Evolutionary conservation across 1,140 invertebrate species (phyloP).

Genomic region (Drosophila insularis): DNA sequence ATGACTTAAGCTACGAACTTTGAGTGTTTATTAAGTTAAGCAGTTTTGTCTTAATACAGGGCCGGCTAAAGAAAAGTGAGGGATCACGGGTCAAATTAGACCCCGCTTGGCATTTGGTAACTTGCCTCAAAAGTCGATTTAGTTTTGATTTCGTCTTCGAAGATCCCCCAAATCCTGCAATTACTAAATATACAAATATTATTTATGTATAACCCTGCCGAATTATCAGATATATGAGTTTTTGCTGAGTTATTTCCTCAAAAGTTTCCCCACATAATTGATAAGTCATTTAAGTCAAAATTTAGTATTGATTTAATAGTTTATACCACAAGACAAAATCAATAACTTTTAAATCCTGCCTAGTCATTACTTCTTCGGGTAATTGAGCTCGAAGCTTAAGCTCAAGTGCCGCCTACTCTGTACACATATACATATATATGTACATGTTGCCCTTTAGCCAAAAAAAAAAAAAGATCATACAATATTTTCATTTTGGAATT

Average conservation of each 20-base stretch:
- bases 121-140: no score
- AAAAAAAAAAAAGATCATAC: conserved; percentile 29
- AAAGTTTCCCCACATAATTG: background rate
- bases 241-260: background rate
- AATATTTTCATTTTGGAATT: conserved; percentile 29
- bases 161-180: no score
- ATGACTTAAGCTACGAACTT: no score
- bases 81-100: no score
- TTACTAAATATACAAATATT: no score
- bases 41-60: no score
- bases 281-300: background rate
- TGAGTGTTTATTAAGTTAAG: no score
- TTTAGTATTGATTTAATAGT: conserved; percentile 6
- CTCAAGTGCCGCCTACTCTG: conserved; percentile 16
- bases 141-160: no score
- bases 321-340: background rate
- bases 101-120: no score
- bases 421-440: background rate
- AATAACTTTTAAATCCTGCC: conserved; percentile 1
- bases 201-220: no score
- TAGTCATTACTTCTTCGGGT: conserved; percentile 11
- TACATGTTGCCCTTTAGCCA: conserved; percentile 15
- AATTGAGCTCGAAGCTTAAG: conserved; percentile 43
- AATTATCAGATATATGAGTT: background rate
- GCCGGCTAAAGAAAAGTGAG: no score